Evolutionary conservation across 2,888 invertebrate genomes (phyloP).

Genomic region (Apamea epomidion): DNA sequence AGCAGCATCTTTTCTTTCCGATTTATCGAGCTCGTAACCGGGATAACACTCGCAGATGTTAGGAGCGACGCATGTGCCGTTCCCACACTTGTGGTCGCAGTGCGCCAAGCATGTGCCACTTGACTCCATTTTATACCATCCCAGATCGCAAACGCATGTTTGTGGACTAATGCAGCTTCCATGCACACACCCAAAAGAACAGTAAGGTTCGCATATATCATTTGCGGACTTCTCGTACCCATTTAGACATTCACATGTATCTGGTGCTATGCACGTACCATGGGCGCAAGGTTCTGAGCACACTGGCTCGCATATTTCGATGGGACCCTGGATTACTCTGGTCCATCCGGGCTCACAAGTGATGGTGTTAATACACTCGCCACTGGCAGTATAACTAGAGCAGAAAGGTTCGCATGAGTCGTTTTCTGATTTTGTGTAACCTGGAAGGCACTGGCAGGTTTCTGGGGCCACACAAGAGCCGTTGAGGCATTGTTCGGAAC

Average conservation of each 20-base stretch:
- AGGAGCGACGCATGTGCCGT: slow-evolving; percentile 69
- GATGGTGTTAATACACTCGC: slow-evolving; percentile 48
- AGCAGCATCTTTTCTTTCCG: background rate
- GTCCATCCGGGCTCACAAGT: slow-evolving; percentile 57
- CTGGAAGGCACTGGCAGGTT: slow-evolving; percentile 53
- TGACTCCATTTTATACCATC: slow-evolving; percentile 64
- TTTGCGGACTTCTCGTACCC: slow-evolving; percentile 56
- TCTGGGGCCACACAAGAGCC: slow-evolving; percentile 56
- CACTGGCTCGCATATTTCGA: slow-evolving; percentile 67
- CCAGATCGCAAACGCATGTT: slow-evolving; percentile 63
- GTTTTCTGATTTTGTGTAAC: slow-evolving; percentile 42
- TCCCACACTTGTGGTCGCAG: slow-evolving; percentile 65
- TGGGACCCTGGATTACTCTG: slow-evolving; percentile 23
- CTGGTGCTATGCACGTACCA: slow-evolving; percentile 69
- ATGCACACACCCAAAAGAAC: slow-evolving; percentile 60
- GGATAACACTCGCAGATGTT: slow-evolving; percentile 67
- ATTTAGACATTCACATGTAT: slow-evolving; percentile 65
- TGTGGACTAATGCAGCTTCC: slow-evolving; percentile 67
- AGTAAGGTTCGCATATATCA: slow-evolving; percentile 60
- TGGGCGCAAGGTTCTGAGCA: slow-evolving; percentile 61
- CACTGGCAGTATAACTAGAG: slow-evolving; percentile 45
- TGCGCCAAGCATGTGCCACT: slow-evolving; percentile 60
- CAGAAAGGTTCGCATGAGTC: slow-evolving; percentile 48
- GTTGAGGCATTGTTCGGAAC: slow-evolving; percentile 41
- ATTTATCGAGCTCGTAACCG: slow-evolving; percentile 56